A percentile compares a stretch with the other conserved stretches of the same genome.
These are phyloP conservation scores for Cheilosia vernalis DNA, from an alignment of 2,888 invertebrate species.

Conservation along the genomic window DNA sequence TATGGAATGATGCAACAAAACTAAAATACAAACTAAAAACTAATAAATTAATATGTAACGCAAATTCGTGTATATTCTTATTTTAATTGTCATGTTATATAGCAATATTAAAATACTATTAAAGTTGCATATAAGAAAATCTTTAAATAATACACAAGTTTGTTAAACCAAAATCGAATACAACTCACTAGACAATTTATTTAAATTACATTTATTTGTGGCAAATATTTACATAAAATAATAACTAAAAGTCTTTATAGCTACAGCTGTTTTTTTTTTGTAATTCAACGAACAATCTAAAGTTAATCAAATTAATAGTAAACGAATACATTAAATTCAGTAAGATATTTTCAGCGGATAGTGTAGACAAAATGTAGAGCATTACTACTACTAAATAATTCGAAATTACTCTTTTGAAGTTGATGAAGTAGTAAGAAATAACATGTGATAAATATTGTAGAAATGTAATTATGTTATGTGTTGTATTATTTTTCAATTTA, in stretches of 20 bases:
- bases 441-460: slow-evolving; percentile 19
- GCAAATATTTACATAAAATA: slow-evolving; percentile 49
- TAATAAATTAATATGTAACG: slow-evolving; percentile 22
- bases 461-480: slow-evolving; percentile 8
- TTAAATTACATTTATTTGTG: slow-evolving; percentile 59
- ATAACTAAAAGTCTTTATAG: slow-evolving; percentile 34
- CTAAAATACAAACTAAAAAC: slow-evolving; percentile 37
- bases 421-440: slow-evolving; percentile 24
- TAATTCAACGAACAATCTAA: slow-evolving; percentile 30
- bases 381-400: slow-evolving; percentile 31
- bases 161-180: slow-evolving; percentile 34
- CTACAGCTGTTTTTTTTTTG: slow-evolving; percentile 12
- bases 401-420: slow-evolving; percentile 20
- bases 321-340: slow-evolving; percentile 11
- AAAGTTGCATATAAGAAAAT: slow-evolving; percentile 23
- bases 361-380: slow-evolving; percentile 5
- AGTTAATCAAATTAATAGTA: slow-evolving; percentile 1
- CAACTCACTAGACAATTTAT: slow-evolving; percentile 24
- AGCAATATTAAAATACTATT: slow-evolving; percentile 28
- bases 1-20: slow-evolving; percentile 61
- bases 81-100: slow-evolving; percentile 38
- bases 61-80: slow-evolving; percentile 29
- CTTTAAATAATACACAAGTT: slow-evolving; percentile 15
- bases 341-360: slow-evolving; percentile 10
- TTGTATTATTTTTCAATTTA: neutral